Percentiles rank a stretch among this genome's conserved stretches.
phyloP scores from a whole-genome alignment of 2,888 invertebrate species.

The Spatulosminthurus flaviceps region DNA sequence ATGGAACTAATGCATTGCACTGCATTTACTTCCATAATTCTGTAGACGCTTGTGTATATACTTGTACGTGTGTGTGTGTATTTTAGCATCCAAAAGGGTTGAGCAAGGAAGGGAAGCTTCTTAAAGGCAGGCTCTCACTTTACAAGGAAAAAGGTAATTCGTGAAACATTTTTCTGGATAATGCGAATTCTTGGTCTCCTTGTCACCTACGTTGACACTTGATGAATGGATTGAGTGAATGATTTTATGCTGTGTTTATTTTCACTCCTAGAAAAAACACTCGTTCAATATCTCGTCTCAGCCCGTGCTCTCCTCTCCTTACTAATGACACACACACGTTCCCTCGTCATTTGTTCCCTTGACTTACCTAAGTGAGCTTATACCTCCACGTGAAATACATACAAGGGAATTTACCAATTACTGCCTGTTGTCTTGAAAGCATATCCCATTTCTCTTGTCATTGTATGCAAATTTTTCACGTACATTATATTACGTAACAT shows the following conservation, averaged over 20 bases:
- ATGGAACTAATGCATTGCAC: no score
- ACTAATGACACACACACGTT: constrained; percentile 33
- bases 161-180: constrained; percentile 45
- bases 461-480: no score
- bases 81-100: constrained; percentile 9
- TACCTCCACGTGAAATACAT: no score
- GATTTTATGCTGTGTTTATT: constrained; percentile 57
- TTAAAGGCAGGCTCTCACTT: background rate
- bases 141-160: constrained; percentile 1
- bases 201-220: constrained; percentile 48
- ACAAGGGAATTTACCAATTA: background rate
- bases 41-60: background rate
- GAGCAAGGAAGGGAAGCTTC: constrained; percentile 1
- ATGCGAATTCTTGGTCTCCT: constrained; percentile 51
- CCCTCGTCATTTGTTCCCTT: constrained; percentile 1
- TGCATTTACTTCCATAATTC: no score
- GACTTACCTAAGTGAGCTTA: no score
- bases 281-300: no score
- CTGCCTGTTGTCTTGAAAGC: background rate
- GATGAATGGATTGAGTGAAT: constrained; percentile 55
- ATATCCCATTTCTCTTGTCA: no score
- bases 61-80: background rate
- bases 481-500: no score
- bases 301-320: no score
- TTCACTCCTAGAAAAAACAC: constrained; percentile 38